Conservation (phyloP, 2,888 invertebrate species). For the Opisthograptis luteolata region DNA sequence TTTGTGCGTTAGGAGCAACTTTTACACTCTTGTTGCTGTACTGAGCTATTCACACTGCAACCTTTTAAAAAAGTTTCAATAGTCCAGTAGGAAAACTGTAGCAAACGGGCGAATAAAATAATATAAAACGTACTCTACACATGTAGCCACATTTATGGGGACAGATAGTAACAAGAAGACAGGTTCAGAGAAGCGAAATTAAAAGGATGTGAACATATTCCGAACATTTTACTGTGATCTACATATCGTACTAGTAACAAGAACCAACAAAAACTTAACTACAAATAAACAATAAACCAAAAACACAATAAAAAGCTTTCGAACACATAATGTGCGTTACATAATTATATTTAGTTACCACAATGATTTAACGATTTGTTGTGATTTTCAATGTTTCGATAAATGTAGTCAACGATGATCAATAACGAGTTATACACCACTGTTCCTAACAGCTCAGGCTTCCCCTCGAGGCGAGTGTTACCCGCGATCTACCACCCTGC, state of each 20-base stretch:
- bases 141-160: conserved; percentile 11
- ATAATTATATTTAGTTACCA: conserved; percentile 17
- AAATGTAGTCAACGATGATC: too few relatives aligned
- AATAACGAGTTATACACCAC: too few relatives aligned
- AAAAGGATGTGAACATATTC: neutral
- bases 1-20: neutral
- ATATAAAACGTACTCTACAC: too few relatives aligned
- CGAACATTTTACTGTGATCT: neutral
- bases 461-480: too few relatives aligned
- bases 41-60: neutral
- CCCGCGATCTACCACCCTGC: too few relatives aligned
- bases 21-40: conserved; percentile 1
- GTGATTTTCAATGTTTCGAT: conserved; percentile 5
- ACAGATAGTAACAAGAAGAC: too few relatives aligned
- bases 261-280: conserved; percentile 4
- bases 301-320: conserved; percentile 24
- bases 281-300: conserved; percentile 9
- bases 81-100: neutral
- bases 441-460: too few relatives aligned
- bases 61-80: neutral
- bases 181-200: neutral
- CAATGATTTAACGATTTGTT: conserved; percentile 2
- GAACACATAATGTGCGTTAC: conserved; percentile 3
- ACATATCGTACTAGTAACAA: conserved; percentile 1
- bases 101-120: neutral